Base-by-base conservation (phyloP, 2,113 vertebrate genomes). In the Antennarius striatus region DNA sequence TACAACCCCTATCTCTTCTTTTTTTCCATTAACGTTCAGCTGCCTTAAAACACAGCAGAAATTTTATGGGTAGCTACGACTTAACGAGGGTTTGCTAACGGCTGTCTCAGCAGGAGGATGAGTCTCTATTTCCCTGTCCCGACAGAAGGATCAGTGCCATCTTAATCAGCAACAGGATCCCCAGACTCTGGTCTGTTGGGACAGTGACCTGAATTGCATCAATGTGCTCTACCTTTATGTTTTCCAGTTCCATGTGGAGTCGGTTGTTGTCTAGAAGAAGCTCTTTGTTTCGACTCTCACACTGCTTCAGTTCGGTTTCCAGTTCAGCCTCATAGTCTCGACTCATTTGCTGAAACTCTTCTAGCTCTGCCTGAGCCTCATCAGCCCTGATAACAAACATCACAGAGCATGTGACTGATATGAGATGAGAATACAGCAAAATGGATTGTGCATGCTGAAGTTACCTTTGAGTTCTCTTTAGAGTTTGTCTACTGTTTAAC, bases 331-430 rank as follows among this genome's bases (percentile, higher is more conserved):
- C 98, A 42, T 98, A 98, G 72, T 99, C 97, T 17, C 96, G 90
- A 86, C 97, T 99, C 82, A 96, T 98, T 89, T 97, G 96, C 70
- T 98, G 97, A 84, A 99, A 98, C 75, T 99, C 98, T 65, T 94
- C 93, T 61, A 99, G 80, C 32, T 99, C 96, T 50, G 95, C 96
- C 57, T 94, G 95, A 0, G 93, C 88, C 13, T 92, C 94, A 4
- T 95, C 93, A 22, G 95, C 94, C 87, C 98, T 99, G 73, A 48
- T 43, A 0, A 63, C 53, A 75, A 61, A 30, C 28, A 14, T 5
- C 50, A 22, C 50, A 5, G 9, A 5, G 28, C 14, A 12, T 43
- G 9, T 43, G 42, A 43, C 42, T 43, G 10, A 43, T 8, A 43
- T 10, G 42, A 10, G 42, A 43, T 43, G 0, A 43, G 42, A 1